Conservation (phyloP, 1,140 invertebrate species). For the Homarus americanus region DNA sequence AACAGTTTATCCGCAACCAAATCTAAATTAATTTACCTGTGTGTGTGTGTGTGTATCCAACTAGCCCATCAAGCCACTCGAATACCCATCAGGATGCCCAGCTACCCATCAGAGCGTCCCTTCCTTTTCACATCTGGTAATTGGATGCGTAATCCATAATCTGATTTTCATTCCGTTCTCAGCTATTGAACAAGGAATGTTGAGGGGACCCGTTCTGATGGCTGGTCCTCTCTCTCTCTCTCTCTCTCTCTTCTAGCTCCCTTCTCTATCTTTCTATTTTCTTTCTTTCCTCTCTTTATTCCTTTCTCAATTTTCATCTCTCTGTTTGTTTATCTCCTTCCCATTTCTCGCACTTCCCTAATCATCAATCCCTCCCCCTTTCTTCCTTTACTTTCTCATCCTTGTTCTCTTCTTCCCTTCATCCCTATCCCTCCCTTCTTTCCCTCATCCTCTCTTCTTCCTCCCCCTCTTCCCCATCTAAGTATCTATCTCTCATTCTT, state of each 20-base stretch:
- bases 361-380: background rate
- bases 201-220: constrained; percentile 10
- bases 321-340: no score
- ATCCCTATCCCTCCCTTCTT: background rate
- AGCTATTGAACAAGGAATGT: constrained; percentile 41
- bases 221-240: background rate
- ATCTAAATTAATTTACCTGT: constrained; percentile 5
- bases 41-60: constrained; percentile 30
- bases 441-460: background rate
- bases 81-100: background rate
- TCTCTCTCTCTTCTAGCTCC: background rate
- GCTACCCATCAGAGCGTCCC: background rate
- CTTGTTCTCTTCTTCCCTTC: background rate
- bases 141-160: constrained; percentile 52
- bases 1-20: no score
- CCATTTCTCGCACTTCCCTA: background rate
- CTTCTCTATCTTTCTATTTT: background rate
- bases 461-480: background rate
- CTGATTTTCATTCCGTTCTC: constrained; percentile 51
- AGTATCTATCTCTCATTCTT: background rate
- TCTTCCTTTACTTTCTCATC: background rate
- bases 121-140: constrained; percentile 38
- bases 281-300: background rate
- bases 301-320: background rate
- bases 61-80: background rate